A percentile compares a stretch with the other conserved stretches of the same genome.
These are phyloP conservation scores for Micoletzkya japonica DNA, from an alignment of 2,888 invertebrate species.

Conservation along the genomic window DNA sequence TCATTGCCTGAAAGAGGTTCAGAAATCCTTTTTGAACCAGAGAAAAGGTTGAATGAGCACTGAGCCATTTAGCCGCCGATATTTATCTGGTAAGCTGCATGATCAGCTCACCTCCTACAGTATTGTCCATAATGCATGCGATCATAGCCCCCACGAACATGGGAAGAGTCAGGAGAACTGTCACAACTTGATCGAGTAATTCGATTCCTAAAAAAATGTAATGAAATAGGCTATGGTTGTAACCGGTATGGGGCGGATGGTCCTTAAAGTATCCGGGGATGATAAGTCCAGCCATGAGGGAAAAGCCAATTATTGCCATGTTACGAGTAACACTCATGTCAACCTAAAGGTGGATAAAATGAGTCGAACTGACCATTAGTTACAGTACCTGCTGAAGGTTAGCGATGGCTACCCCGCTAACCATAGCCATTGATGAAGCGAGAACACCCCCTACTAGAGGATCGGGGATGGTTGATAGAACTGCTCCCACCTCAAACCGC, in stretches of 20 bases:
- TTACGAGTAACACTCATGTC: slow-evolving; percentile 83
- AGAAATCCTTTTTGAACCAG: too few species aligned
- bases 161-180: slow-evolving; percentile 54
- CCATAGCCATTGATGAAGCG: slow-evolving; percentile 65
- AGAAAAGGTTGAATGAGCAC: neutral
- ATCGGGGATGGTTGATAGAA: slow-evolving; percentile 68
- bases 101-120: slow-evolving; percentile 53
- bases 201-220: slow-evolving; percentile 30
- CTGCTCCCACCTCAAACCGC: slow-evolving; percentile 63
- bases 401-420: slow-evolving; percentile 64
- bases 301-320: slow-evolving; percentile 84
- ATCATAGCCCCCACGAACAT: slow-evolving; percentile 63
- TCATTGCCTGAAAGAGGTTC: too few species aligned
- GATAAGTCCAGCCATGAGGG: slow-evolving; percentile 80
- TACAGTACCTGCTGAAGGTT: slow-evolving; percentile 71
- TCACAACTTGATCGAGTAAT: slow-evolving; percentile 44
- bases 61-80: too few species aligned
- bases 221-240: neutral
- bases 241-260: slow-evolving; percentile 36
- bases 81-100: too few species aligned
- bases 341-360: slow-evolving; percentile 68
- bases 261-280: slow-evolving; percentile 55
- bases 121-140: slow-evolving; percentile 60
- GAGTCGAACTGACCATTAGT: neutral
- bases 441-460: slow-evolving; percentile 67